Percentiles rank a stretch among this genome's conserved stretches.
Conservation (phyloP, 2,113 vertebrate genomes). For the Osmerus eperlanus region DNA sequence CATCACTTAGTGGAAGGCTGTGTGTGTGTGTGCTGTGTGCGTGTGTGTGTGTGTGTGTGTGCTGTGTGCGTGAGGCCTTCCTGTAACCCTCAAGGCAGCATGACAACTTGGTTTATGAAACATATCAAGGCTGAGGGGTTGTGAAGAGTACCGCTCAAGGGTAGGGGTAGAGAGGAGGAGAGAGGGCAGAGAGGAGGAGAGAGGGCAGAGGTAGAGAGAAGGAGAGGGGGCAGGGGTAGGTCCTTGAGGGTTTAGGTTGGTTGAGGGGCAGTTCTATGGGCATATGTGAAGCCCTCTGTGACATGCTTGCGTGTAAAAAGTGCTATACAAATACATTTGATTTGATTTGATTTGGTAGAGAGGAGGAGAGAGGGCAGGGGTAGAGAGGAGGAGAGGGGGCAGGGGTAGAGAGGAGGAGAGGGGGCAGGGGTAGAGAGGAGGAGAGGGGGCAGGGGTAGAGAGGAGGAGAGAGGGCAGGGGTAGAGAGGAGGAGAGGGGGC, state of each 20-base stretch:
- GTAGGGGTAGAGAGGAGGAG: conserved; percentile 26
- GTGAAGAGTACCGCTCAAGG: conserved; percentile 26
- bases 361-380: conserved; percentile 8
- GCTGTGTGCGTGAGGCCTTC: conserved; percentile 1
- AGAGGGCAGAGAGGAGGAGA: too few species aligned
- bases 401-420: too few species aligned
- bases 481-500: conserved; percentile 13
- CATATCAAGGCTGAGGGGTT: conserved; percentile 60
- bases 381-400: too few species aligned
- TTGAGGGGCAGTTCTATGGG: too few species aligned
- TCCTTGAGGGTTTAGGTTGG: too few species aligned
- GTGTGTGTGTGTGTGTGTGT: not conserved
- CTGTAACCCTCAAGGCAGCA: too few species aligned
- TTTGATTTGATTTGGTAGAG: too few species aligned
- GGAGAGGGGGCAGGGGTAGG: conserved; percentile 30
- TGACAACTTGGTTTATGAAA: not conserved
- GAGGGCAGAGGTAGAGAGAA: too few species aligned
- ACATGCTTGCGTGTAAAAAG: too few species aligned
- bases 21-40: not conserved
- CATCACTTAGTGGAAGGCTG: conserved; percentile 20
- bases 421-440: too few species aligned
- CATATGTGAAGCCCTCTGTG: too few species aligned
- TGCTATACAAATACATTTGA: too few species aligned
- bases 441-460: conserved; percentile 26
- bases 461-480: conserved; percentile 19